phyloP scores from a whole-genome alignment of 2,113 vertebrate genomes.

The Riparia riparia region DNA sequence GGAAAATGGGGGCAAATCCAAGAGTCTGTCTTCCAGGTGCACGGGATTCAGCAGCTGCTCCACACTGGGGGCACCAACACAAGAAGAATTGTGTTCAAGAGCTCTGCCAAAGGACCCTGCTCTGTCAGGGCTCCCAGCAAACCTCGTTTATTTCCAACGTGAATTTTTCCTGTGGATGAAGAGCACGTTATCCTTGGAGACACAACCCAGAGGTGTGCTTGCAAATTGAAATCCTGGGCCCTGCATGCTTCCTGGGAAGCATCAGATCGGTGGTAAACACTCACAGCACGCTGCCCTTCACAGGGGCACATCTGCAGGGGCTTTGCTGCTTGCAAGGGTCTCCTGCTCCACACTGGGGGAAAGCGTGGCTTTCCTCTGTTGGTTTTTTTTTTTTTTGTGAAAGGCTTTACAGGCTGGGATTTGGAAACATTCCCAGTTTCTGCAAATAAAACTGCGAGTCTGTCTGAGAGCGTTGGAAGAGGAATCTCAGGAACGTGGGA shows the following conservation, averaged over 20 bases:
- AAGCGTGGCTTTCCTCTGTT: neutral
- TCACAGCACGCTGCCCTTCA: neutral
- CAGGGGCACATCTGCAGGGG: neutral
- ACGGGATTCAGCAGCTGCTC: neutral
- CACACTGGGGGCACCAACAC: neutral
- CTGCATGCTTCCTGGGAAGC: neutral
- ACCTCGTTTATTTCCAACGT: neutral
- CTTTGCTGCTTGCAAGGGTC: neutral
- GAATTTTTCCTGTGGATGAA: neutral
- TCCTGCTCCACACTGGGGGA: neutral
- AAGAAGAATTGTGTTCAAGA: rapidly evolving
- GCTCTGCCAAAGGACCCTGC: neutral
- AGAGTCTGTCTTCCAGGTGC: neutral
- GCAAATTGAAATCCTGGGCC: neutral
- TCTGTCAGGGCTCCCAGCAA: neutral
- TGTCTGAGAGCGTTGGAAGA: slow-evolving; percentile 58
- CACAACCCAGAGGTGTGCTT: neutral
- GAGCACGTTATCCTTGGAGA: neutral
- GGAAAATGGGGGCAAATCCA: neutral
- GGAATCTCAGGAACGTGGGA: slow-evolving; percentile 59
- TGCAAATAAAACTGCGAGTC: slow-evolving; percentile 67
- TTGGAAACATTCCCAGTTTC: slow-evolving; percentile 70
- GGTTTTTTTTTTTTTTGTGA: neutral
- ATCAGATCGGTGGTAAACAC: rapidly evolving
- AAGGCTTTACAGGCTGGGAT: slow-evolving; percentile 48